Evolutionary conservation across 2,113 vertebrate species (phyloP).

Genomic region (Hassar affinis): DNA sequence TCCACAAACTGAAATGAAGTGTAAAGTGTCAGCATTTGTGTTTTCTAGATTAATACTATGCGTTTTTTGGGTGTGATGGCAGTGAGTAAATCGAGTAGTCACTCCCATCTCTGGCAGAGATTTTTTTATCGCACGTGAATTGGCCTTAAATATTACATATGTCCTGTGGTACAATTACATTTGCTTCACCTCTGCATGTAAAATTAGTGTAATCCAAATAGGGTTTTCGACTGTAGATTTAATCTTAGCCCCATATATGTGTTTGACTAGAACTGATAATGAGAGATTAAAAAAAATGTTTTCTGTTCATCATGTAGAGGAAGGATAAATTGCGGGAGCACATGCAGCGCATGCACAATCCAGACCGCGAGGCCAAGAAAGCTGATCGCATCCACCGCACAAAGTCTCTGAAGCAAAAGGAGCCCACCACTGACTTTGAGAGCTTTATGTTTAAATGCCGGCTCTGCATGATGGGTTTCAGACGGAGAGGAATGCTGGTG

Average conservation of each 20-base stretch:
- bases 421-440: constrained; percentile 89
- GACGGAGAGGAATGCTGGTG: constrained; percentile 96
- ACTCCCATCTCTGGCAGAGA: too few relatives aligned
- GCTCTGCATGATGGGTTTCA: constrained; percentile 98
- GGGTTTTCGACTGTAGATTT: neutral
- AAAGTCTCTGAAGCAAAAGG: constrained; percentile 90
- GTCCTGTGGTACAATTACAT: too few relatives aligned
- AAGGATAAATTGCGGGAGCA: constrained; percentile 97
- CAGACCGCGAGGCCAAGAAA: constrained; percentile 94
- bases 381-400: constrained; percentile 89
- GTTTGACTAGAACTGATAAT: neutral
- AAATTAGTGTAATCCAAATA: too few relatives aligned
- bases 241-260: neutral
- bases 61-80: too few relatives aligned
- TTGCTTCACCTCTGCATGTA: too few relatives aligned
- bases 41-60: too few relatives aligned
- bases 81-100: too few relatives aligned
- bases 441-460: constrained; percentile 98
- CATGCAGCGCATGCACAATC: constrained; percentile 99
- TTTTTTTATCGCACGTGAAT: too few relatives aligned
- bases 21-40: too few relatives aligned
- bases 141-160: too few relatives aligned
- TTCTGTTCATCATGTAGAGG: constrained; percentile 70
- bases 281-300: neutral
- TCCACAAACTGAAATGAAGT: too few relatives aligned